phyloP scores from a whole-genome alignment of 2,888 invertebrate species.

The Apoderus coryli region DNA sequence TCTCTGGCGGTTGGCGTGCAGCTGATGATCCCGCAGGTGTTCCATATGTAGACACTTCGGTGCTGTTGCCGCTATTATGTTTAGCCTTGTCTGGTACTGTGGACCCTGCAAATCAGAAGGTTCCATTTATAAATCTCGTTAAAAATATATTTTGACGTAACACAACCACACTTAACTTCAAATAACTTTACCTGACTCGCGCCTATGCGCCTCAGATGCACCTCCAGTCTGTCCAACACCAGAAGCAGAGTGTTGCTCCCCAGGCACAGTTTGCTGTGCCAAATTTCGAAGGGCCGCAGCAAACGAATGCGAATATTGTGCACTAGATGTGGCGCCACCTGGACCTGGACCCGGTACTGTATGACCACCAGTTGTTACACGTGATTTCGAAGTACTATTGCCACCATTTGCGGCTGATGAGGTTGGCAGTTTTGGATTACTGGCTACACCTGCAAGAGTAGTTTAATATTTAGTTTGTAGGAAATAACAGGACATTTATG shows the following conservation, averaged over 20 bases:
- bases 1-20: no score
- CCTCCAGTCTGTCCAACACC: no score
- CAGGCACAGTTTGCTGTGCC: constrained; percentile 78
- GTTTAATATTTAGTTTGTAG: no score
- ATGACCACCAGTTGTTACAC: constrained; percentile 26
- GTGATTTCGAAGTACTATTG: constrained; percentile 21
- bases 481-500: no score
- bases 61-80: no score
- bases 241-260: constrained; percentile 25
- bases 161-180: not conserved
- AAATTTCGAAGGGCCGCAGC: constrained; percentile 82
- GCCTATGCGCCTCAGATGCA: constrained; percentile 25
- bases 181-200: constrained; percentile 24
- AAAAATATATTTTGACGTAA: no score
- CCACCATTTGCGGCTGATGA: not conserved
- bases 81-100: constrained; percentile 26
- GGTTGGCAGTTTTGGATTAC: constrained; percentile 23
- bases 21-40: constrained; percentile 18
- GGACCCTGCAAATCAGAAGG: no score
- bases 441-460: no score
- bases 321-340: constrained; percentile 15
- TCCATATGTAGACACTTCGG: constrained; percentile 24
- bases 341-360: constrained; percentile 33
- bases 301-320: constrained; percentile 49
- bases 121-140: no score